These are phyloP conservation scores for Ranitomeya variabilis DNA, from an alignment of 2,113 vertebrate species.

Conservation along the genomic window DNA sequence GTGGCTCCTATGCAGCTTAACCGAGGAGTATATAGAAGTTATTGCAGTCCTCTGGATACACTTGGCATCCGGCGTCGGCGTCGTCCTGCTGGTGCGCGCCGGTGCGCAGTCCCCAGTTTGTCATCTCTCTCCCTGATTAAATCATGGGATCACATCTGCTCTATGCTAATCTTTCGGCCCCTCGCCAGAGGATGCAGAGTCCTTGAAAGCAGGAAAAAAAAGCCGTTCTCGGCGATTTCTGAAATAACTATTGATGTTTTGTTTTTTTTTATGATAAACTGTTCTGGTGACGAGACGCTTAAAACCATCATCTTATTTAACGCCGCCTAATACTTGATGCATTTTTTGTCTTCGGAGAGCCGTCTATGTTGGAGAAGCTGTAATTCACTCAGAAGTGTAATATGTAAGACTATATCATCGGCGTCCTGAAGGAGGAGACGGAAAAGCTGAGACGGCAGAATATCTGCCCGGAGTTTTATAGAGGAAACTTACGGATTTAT, in stretches of 20 bases:
- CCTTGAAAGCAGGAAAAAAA: conserved; percentile 36
- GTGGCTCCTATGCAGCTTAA: too few relatives aligned
- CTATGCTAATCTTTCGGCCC: conserved; percentile 32
- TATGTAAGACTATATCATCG: conserved; percentile 12
- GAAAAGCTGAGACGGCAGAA: conserved; percentile 10
- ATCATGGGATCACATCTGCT: conserved; percentile 44
- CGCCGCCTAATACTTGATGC: conserved; percentile 71
- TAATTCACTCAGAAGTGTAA: background rate
- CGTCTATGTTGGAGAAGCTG: conserved; percentile 68
- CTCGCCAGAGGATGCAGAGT: conserved; percentile 33
- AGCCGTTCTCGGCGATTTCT: conserved; percentile 36
- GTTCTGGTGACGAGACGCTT: conserved; percentile 65
- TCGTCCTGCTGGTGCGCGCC: background rate
- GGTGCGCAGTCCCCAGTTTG: background rate
- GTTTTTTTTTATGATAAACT: conserved; percentile 61
- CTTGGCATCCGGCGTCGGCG: background rate
- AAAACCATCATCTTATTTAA: conserved; percentile 67
- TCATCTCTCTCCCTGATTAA: conserved; percentile 24
- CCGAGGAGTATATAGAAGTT: too few relatives aligned
- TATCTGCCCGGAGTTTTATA: background rate
- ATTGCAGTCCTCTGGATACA: background rate
- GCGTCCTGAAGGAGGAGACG: background rate
- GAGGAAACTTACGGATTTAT: background rate
- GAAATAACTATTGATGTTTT: conserved; percentile 64
- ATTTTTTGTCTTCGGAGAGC: conserved; percentile 66